These are phyloP conservation scores for Pampus argenteus DNA, from an alignment of 2,797 vertebrate species.

Conservation along the genomic window DNA sequence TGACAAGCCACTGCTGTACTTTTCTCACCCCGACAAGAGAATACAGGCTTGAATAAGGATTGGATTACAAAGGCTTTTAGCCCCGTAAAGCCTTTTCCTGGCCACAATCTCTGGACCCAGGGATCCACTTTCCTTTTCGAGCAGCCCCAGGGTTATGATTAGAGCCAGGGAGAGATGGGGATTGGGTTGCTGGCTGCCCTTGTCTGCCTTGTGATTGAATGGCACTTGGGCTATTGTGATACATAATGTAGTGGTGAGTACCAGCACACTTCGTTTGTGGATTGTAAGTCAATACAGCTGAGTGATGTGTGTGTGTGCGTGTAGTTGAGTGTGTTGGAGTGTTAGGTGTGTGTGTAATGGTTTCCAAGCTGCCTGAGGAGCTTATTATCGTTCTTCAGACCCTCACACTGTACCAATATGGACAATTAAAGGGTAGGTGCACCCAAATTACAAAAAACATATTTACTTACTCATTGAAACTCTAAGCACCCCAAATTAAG, in stretches of 20 bases:
- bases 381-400: slow-evolving; percentile 3
- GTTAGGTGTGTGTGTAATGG: slow-evolving; percentile 15
- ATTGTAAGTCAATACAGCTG: slow-evolving; percentile 65
- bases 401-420: neutral
- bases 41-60: slow-evolving; percentile 68
- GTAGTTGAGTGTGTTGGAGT: slow-evolving; percentile 12
- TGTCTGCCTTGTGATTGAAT: slow-evolving; percentile 71
- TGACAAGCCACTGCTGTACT: slow-evolving; percentile 71
- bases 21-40: slow-evolving; percentile 74
- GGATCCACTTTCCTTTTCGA: slow-evolving; percentile 75
- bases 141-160: slow-evolving; percentile 75
- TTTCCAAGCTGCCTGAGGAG: slow-evolving; percentile 29
- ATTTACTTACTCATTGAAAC: neutral
- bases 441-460: neutral
- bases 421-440: neutral
- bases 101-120: slow-evolving; percentile 61
- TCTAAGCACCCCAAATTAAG: neutral
- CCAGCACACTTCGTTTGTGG: slow-evolving; percentile 79
- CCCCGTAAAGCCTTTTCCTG: slow-evolving; percentile 65
- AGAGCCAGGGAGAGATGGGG: slow-evolving; percentile 55
- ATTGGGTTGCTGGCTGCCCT: slow-evolving; percentile 72
- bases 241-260: slow-evolving; percentile 61
- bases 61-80: slow-evolving; percentile 82
- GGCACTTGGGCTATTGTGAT: slow-evolving; percentile 68
- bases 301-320: slow-evolving; percentile 39